Conservation (phyloP, 2,888 invertebrate species). For the Ormyrus thymus region DNA sequence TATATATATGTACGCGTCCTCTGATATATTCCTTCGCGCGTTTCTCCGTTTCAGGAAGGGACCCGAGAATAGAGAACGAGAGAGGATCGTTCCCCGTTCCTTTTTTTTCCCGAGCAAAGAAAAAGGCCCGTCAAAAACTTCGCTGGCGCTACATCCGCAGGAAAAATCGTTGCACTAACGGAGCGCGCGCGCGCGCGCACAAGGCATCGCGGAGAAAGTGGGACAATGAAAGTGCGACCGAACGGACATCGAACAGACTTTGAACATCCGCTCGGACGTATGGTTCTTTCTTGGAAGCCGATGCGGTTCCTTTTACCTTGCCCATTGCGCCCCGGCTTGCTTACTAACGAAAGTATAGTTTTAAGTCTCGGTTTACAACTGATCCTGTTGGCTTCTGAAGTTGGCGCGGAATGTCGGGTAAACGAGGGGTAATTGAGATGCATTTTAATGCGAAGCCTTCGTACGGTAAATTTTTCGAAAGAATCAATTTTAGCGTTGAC, state of each 20-base stretch:
- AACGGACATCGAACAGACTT: conserved; percentile 58
- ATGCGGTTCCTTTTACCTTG: neutral
- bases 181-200: conserved; percentile 1
- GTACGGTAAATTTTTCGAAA: too few species aligned
- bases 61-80: neutral
- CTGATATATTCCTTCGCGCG: too few species aligned
- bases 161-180: conserved; percentile 47
- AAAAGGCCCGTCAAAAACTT: neutral
- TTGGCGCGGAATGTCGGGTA: too few species aligned
- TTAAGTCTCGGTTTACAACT: too few species aligned
- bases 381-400: too few species aligned
- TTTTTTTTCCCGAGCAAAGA: neutral
- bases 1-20: too few species aligned
- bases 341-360: neutral
- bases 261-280: conserved; percentile 40
- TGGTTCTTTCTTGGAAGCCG: conserved; percentile 14
- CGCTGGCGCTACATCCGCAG: conserved; percentile 33
- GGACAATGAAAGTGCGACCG: conserved; percentile 73
- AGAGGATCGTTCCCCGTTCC: neutral
- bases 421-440: too few species aligned
- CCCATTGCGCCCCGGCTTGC: neutral
- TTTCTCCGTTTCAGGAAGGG: too few species aligned
- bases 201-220: conserved; percentile 67
- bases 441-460: too few species aligned
- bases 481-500: too few species aligned